phyloP scores from a whole-genome alignment of 2,797 vertebrate genomes.

The Periparus ater region DNA sequence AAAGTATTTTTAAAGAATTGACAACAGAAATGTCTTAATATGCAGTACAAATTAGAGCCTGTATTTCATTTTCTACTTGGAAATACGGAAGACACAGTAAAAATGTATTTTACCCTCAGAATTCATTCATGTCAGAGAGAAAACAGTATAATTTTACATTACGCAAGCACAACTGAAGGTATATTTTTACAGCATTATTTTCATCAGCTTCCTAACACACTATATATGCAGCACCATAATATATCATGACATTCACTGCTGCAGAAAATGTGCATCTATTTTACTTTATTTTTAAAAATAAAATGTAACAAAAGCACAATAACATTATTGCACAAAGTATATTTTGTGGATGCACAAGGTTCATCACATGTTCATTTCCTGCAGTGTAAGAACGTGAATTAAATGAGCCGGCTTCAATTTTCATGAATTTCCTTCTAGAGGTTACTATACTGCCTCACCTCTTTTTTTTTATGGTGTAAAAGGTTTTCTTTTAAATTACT shows the following conservation, averaged over 20 bases:
- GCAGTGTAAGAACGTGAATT: background rate
- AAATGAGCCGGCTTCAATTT: background rate
- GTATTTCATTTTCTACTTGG: background rate
- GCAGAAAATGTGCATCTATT: background rate
- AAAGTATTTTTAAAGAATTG: background rate
- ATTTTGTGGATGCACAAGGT: background rate
- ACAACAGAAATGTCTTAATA: background rate
- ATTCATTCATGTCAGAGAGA: background rate
- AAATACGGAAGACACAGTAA: background rate
- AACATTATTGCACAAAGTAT: background rate
- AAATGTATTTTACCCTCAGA: background rate
- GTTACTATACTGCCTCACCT: background rate
- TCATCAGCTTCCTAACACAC: background rate
- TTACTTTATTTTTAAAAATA: background rate
- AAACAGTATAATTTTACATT: background rate
- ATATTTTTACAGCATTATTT: background rate
- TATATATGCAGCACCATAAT: background rate
- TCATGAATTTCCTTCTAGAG: background rate
- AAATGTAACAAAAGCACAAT: background rate
- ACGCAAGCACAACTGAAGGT: background rate
- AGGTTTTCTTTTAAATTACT: background rate
- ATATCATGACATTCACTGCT: background rate
- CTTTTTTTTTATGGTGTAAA: background rate
- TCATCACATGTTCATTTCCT: background rate
- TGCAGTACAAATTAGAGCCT: background rate